Evolutionary conservation across 2,797 vertebrate genomes (phyloP), one percentile per base, ranked within the genome.

Genomic region (Alectoris magna): DNA sequence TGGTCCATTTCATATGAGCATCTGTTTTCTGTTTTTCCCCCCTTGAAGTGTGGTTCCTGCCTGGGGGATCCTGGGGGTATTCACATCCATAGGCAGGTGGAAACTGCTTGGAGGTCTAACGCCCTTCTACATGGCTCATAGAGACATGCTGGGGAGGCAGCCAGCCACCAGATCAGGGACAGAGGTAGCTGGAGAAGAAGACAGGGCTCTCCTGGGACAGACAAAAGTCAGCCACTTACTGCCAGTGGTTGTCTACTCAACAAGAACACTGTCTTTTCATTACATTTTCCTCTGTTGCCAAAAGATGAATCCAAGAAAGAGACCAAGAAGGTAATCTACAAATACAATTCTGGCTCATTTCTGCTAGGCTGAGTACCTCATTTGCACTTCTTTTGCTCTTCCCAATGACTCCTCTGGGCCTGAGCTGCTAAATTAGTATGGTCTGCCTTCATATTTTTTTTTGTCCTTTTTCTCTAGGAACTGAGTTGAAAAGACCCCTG

Each of bases 11-110:
- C 81, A 63, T 46, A 48, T 2, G 24, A 69, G 43, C 90, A 90
- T 93, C 81, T 95, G 90, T 80, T 96, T 95, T 89, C 71, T 85
- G 63, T 55, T 94, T 88, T 72, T 83, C 67, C 75, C 8, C 8
- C 58, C 56, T 46, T 36, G 38, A 27, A 88, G 39, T 74, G 64
- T 64, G 64, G 39, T 64, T 95, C 41, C 71, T 89, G 69, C 36
- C 34, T 63, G 36, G 26, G 26, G 82, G 55, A n/a, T 26, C 36
- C 67, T 78, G 49, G 19, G 29, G 51, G n/a, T 67, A 14, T 70
- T 85, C 70, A 69, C 56, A 63, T 71, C 51, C 79, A 13, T 3
- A 15, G 68, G 56, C 90, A 95, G 71, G 67, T 93, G 39, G 82
- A 88, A 89, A 49, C 43, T 10, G 12, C 66, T 69, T 38, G n/a